Conservation (phyloP, 2,888 invertebrate species). For the Drosophila algonquin region DNA sequence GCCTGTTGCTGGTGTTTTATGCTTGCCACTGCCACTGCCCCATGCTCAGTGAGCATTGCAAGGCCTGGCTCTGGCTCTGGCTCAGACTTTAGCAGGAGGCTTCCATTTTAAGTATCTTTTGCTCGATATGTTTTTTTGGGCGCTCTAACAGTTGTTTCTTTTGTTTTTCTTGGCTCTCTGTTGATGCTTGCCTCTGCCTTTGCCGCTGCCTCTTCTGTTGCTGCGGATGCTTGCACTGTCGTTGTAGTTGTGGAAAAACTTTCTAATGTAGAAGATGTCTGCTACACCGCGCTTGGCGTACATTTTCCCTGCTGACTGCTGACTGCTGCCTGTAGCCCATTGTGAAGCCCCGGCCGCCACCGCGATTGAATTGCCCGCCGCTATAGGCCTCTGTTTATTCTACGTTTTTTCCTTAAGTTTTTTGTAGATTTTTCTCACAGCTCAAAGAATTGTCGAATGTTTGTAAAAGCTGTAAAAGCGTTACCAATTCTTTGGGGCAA, state of each 20-base stretch:
- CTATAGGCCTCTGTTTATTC: slow-evolving; percentile 56
- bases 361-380: slow-evolving; percentile 56
- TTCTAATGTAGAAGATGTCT: slow-evolving; percentile 77
- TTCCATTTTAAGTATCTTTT: slow-evolving; percentile 60
- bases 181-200: slow-evolving; percentile 17
- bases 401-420: slow-evolving; percentile 39
- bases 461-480: slow-evolving; percentile 40
- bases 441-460: slow-evolving; percentile 54
- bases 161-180: slow-evolving; percentile 47
- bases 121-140: slow-evolving; percentile 43
- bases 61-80: slow-evolving; percentile 34
- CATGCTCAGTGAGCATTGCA: slow-evolving; percentile 43
- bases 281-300: slow-evolving; percentile 26
- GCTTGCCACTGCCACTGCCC: neutral
- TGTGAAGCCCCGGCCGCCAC: slow-evolving; percentile 20
- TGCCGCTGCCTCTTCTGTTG: neutral
- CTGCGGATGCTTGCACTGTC: slow-evolving; percentile 21
- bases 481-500: slow-evolving; percentile 44
- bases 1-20: neutral
- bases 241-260: slow-evolving; percentile 66
- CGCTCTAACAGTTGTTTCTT: slow-evolving; percentile 67
- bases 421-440: slow-evolving; percentile 66
- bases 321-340: neutral
- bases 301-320: slow-evolving; percentile 39
- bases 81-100: slow-evolving; percentile 30